Percentiles rank a stretch among this genome's conserved stretches.
Conservation (phyloP, 2,888 invertebrate species). For the Galerucella nymphaeae region DNA sequence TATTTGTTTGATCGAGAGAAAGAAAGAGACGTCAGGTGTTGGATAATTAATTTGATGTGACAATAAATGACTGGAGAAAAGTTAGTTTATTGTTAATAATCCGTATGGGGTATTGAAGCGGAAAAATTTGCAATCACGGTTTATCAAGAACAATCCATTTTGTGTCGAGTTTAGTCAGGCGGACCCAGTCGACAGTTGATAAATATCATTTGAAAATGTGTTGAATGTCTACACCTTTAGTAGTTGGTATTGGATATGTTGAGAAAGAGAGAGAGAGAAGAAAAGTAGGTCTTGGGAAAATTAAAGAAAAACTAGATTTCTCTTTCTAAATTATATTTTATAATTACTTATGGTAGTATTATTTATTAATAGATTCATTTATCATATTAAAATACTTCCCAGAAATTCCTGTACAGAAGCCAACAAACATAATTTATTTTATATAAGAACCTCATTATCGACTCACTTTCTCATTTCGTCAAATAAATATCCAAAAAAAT, state of each 20-base stretch:
- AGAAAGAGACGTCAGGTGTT: not conserved
- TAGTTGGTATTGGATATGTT: not conserved
- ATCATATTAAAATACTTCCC: not conserved
- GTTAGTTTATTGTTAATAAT: conserved; percentile 6
- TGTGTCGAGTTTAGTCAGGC: not conserved
- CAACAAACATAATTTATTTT: not conserved
- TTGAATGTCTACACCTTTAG: conserved; percentile 5
- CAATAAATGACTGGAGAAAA: not conserved
- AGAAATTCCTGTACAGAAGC: not conserved
- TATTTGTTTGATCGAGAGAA: too few species aligned
- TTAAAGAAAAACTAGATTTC: not conserved
- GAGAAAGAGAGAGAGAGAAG: too few species aligned
- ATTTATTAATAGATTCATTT: not conserved
- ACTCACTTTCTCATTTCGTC: too few species aligned
- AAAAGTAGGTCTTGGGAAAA: not conserved
- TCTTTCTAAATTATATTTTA: not conserved
- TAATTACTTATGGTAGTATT: not conserved
- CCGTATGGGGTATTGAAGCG: conserved; percentile 12
- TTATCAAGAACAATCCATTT: conserved; percentile 23
- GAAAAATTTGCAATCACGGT: conserved; percentile 27
- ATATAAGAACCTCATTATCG: not conserved
- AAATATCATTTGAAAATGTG: conserved; percentile 2
- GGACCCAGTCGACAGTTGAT: not conserved
- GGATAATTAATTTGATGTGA: not conserved
- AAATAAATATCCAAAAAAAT: too few species aligned